These are phyloP conservation scores for Condylura cristata DNA, from an alignment of 2,113 vertebrate genomes.

Conservation along the genomic window DNA sequence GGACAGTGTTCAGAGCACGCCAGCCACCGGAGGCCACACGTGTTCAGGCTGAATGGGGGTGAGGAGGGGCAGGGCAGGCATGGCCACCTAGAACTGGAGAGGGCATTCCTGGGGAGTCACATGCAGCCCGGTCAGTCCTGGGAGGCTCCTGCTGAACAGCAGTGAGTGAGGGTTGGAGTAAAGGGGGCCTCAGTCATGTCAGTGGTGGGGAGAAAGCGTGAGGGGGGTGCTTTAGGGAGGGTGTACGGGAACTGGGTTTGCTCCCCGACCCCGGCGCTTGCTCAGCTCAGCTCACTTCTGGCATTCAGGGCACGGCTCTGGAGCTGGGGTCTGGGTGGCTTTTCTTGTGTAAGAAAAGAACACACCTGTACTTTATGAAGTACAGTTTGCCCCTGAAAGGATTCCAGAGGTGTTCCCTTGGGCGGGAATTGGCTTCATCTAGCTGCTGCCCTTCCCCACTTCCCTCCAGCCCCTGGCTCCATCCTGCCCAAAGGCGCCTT, in stretches of 20 bases:
- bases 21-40: not conserved
- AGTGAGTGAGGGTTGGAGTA: not conserved
- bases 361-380: too few relatives aligned
- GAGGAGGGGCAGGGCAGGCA: too few relatives aligned
- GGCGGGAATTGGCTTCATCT: not conserved
- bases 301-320: not conserved
- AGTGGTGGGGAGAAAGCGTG: accelerated
- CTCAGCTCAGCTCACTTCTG: not conserved
- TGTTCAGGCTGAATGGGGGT: not conserved
- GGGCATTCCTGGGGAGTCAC: too few relatives aligned
- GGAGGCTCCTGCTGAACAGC: not conserved
- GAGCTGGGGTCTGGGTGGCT: not conserved
- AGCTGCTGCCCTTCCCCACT: too few relatives aligned
- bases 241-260: accelerated
- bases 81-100: too few relatives aligned
- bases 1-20: not conserved
- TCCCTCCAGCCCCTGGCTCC: not conserved
- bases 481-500: not conserved
- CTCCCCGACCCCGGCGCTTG: not conserved
- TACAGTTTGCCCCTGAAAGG: not conserved
- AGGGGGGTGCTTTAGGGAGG: not conserved
- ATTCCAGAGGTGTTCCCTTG: not conserved
- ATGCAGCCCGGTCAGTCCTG: too few relatives aligned
- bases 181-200: not conserved
- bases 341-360: not conserved